Conservation (phyloP, 2,888 invertebrate genomes). For the Tenthredo scrophulariae region DNA sequence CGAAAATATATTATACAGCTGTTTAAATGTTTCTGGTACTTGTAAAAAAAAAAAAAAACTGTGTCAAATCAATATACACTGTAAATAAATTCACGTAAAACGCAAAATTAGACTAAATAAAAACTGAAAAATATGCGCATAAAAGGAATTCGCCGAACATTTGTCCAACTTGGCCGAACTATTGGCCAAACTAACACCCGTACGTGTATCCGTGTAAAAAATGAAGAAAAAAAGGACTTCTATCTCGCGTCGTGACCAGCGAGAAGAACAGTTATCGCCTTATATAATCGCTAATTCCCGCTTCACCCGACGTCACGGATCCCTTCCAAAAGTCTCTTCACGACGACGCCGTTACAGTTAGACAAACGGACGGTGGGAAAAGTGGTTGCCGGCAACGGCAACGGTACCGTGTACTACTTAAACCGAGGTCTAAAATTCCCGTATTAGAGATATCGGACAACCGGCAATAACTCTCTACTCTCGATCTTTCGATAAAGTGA, state of each 20-base stretch:
- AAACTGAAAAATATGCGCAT: not conserved
- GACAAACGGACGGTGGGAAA: slow-evolving; percentile 51
- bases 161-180: not conserved
- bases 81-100: not conserved
- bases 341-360: slow-evolving; percentile 50
- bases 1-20: not conserved
- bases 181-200: not conserved
- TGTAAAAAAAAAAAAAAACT: not conserved
- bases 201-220: not conserved
- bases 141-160: not conserved
- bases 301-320: slow-evolving; percentile 39
- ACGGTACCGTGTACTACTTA: slow-evolving; percentile 48
- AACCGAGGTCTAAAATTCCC: slow-evolving; percentile 33
- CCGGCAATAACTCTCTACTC: not conserved
- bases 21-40: not conserved
- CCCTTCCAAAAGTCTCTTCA: slow-evolving; percentile 49
- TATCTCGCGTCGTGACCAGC: slow-evolving; percentile 32
- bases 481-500: not conserved
- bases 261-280: slow-evolving; percentile 47
- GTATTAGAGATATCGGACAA: not conserved
- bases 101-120: not conserved
- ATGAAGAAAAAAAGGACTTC: not conserved
- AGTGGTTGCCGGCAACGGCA: slow-evolving; percentile 36
- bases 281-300: slow-evolving; percentile 48
- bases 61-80: slow-evolving; percentile 39